phyloP scores from a whole-genome alignment of 2,888 invertebrate genomes.

The Branchinecta sandiegonensis region DNA sequence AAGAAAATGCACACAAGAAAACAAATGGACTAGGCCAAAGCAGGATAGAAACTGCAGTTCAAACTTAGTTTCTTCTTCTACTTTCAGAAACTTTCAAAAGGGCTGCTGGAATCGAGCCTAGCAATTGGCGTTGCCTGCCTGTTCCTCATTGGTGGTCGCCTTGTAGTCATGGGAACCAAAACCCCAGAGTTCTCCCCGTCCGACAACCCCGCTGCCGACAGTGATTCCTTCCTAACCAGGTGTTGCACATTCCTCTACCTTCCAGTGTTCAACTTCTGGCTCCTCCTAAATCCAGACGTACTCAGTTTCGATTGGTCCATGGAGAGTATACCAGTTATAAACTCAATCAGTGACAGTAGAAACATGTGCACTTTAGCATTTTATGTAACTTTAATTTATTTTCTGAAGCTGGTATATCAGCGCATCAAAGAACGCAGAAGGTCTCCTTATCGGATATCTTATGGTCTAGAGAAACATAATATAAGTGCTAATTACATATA shows the following conservation, averaged over 20 bases:
- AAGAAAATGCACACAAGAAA: no score
- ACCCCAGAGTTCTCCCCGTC: conserved; percentile 38
- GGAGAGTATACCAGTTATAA: conserved; percentile 38
- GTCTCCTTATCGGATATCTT: not conserved
- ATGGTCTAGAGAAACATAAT: not conserved
- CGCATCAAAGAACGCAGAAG: not conserved
- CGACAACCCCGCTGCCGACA: conserved; percentile 40
- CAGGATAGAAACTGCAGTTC: not conserved
- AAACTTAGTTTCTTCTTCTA: not conserved
- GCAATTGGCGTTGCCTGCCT: conserved; percentile 13
- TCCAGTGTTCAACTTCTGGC: conserved; percentile 37
- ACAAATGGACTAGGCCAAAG: not conserved
- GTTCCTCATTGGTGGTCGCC: conserved; percentile 33
- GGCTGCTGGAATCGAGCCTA: conserved; percentile 19
- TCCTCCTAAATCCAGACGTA: conserved; percentile 36
- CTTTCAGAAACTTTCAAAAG: conserved; percentile 20
- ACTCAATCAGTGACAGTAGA: conserved; percentile 33
- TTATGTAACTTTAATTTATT: conserved; percentile 31
- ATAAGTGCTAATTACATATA: conserved; percentile 16
- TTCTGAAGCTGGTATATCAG: conserved; percentile 24
- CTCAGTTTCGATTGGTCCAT: conserved; percentile 43
- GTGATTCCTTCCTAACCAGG: conserved; percentile 35
- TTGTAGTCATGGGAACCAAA: conserved; percentile 36
- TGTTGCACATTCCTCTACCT: conserved; percentile 38
- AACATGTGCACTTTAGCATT: conserved; percentile 33